Evolutionary conservation across 2,888 invertebrate species (phyloP), one percentile per base, ranked within the genome.

Genomic region (Amorpha juglandis): DNA sequence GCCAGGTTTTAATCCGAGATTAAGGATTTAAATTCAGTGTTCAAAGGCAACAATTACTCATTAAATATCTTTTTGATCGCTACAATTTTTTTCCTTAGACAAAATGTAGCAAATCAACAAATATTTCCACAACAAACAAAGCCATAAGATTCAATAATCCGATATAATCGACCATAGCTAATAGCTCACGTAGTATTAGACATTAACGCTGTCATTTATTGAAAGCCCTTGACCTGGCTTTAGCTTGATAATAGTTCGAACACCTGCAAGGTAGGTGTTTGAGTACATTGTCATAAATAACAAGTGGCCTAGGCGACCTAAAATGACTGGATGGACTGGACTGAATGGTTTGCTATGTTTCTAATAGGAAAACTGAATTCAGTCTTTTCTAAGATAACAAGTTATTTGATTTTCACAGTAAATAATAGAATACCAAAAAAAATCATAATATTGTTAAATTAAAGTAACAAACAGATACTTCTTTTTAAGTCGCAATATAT

Each of bases 161-260:
- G 35, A 16, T 48, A 63, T 63, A 63, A 63, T 48, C 62, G 45
- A 63, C 62, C n/a, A 42, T 62, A 38, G 38, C 47, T 65, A 42
- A 58, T 53, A 58, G 63, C 42, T 48, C 47, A 58, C 55, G 58
- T 65, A 58, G 35, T 58, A 58, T 58, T 58, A 50, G 33, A 58
- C 65, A 66, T 71, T 71, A 70, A 67, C 14, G 35, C 53, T 68
- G 74, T 72, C 76, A 72, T 76, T 68, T 71, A 58, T 19, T 42
- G 63, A 21, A 16, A 55, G 71, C 68, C 77, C 77, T 78, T 77
- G 77, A 70, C 77, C 74, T 51, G 63, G 68, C 68, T 74, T 52
- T 53, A n/a, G 11, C 33, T 33, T 63, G 69, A 71, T 64, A 67
- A 66, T 67, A 33, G 62, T 52, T 7, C 42, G 67, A 67, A 67